phyloP scores from a whole-genome alignment of 2,797 vertebrate species.

The Bryconaethiops microstoma region DNA sequence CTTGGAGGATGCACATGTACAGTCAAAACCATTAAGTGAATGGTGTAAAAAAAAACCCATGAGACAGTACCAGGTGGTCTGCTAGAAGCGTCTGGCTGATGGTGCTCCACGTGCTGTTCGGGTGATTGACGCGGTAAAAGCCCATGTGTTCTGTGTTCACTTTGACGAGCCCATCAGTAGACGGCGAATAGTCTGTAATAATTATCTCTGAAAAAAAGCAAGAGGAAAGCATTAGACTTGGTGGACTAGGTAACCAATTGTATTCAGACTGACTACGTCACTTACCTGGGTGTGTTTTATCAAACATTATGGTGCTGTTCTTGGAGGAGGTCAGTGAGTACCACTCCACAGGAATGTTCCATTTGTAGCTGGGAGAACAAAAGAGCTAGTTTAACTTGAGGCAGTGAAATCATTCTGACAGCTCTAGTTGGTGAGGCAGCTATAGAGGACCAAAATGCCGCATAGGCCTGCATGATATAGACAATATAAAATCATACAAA shows the following conservation, averaged over 20 bases:
- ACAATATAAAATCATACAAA: too few relatives aligned
- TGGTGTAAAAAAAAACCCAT: not conserved
- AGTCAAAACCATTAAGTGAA: not conserved
- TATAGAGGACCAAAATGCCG: too few relatives aligned
- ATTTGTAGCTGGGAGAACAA: slow-evolving; percentile 84
- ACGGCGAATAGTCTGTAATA: slow-evolving; percentile 52
- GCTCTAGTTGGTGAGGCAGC: too few relatives aligned
- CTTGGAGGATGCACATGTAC: not conserved
- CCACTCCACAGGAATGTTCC: slow-evolving; percentile 92
- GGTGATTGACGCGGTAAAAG: slow-evolving; percentile 85
- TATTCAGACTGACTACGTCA: not conserved
- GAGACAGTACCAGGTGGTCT: slow-evolving; percentile 70
- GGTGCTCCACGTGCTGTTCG: slow-evolving; percentile 72
- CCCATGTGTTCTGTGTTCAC: slow-evolving; percentile 90
- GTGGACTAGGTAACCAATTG: not conserved
- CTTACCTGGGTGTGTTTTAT: slow-evolving; percentile 76
- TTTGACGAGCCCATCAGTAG: slow-evolving; percentile 72
- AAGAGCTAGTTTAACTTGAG: not conserved
- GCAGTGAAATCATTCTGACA: too few relatives aligned
- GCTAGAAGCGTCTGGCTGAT: slow-evolving; percentile 72
- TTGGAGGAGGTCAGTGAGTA: slow-evolving; percentile 52
- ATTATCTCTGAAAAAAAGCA: slow-evolving; percentile 62
- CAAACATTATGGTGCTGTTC: slow-evolving; percentile 67
- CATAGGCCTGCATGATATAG: too few relatives aligned
- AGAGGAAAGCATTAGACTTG: not conserved